These are phyloP conservation scores for Muscicapa adusta DNA, from an alignment of 2,113 vertebrate genomes.

Conservation along the genomic window DNA sequence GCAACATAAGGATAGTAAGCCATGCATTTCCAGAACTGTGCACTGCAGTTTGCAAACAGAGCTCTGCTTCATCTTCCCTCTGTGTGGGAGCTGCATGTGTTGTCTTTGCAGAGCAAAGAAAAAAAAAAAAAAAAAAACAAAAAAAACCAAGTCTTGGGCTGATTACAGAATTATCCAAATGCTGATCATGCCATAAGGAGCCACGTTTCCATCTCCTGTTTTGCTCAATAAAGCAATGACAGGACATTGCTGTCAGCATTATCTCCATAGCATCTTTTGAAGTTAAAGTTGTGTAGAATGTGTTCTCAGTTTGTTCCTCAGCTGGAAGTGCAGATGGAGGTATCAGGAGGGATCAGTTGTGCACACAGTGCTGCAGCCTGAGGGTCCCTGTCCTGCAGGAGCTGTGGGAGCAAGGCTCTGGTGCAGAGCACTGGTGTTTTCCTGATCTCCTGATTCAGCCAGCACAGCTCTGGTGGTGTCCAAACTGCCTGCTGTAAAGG, in stretches of 20 bases:
- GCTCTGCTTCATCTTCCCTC: not conserved
- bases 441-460: not conserved
- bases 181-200: not conserved
- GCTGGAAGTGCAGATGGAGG: not conserved
- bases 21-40: rapidly evolving
- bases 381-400: not conserved
- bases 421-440: not conserved
- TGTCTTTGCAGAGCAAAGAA: not conserved
- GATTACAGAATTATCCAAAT: not conserved
- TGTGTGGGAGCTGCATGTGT: not conserved
- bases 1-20: not conserved
- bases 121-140: not conserved
- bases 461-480: not conserved
- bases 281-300: not conserved
- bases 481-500: not conserved
- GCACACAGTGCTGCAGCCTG: not conserved
- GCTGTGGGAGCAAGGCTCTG: not conserved
- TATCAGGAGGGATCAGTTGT: not conserved
- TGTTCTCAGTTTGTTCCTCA: not conserved
- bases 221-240: not conserved
- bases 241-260: not conserved
- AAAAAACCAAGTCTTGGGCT: not conserved
- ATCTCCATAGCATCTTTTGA: not conserved
- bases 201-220: not conserved
- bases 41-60: not conserved